A percentile compares a stretch with the other conserved stretches of the same genome.
phyloP scores from a whole-genome alignment of 2,888 invertebrate genomes.

The Phytoseiulus persimilis region DNA sequence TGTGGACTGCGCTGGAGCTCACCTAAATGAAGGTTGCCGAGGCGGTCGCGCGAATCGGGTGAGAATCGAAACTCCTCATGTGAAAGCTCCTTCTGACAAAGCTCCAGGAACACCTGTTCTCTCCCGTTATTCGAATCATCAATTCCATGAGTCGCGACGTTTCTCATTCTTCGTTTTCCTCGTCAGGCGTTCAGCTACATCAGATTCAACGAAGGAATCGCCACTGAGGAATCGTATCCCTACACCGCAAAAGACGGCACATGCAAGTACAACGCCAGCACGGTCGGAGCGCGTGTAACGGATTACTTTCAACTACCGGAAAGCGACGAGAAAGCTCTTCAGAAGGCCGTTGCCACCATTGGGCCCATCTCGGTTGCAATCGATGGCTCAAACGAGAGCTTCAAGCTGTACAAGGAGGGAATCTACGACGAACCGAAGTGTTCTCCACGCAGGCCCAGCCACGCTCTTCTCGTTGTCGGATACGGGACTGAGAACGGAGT shows the following conservation, averaged over 20 bases:
- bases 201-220: constrained; percentile 62
- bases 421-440: constrained; percentile 73
- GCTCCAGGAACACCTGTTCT: too few species aligned
- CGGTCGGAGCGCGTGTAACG: constrained; percentile 67
- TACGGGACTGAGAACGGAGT: constrained; percentile 61
- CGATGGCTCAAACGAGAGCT: constrained; percentile 72
- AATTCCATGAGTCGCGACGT: too few species aligned
- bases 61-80: too few species aligned
- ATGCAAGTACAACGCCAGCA: constrained; percentile 55
- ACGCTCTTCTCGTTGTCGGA: constrained; percentile 73
- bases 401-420: constrained; percentile 66
- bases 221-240: constrained; percentile 77
- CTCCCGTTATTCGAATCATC: too few species aligned
- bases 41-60: constrained; percentile 48
- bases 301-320: constrained; percentile 68
- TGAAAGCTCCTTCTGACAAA: too few species aligned
- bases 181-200: constrained; percentile 53
- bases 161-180: too few species aligned
- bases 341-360: constrained; percentile 68
- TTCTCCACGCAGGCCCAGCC: constrained; percentile 63
- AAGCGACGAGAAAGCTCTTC: constrained; percentile 65
- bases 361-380: constrained; percentile 81
- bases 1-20: constrained; percentile 51
- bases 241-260: constrained; percentile 60
- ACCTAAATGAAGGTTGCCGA: constrained; percentile 51